Percentiles rank a stretch among this genome's conserved stretches.
These are phyloP conservation scores for Troides helena DNA, from an alignment of 2,888 invertebrate genomes.

Conservation along the genomic window DNA sequence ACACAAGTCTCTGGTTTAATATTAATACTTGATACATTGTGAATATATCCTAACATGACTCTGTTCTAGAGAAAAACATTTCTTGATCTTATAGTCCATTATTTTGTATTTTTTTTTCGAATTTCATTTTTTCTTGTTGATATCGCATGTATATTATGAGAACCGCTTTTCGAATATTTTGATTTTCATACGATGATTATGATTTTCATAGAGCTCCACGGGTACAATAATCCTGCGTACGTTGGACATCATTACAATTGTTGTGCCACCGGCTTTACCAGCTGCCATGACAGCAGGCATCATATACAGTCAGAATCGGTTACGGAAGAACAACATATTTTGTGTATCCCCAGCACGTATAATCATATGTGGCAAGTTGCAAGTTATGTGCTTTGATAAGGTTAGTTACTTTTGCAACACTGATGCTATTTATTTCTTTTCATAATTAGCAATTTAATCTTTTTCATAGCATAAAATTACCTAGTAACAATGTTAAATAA, in stretches of 20 bases:
- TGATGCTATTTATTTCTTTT: too few species aligned
- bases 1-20: too few species aligned
- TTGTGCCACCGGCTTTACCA: conserved; percentile 95
- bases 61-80: too few species aligned
- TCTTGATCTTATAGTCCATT: too few species aligned
- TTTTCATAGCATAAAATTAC: too few species aligned
- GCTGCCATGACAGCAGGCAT: conserved; percentile 93
- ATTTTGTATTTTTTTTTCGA: too few species aligned
- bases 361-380: conserved; percentile 88
- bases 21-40: too few species aligned
- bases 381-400: conserved; percentile 94
- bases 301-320: conserved; percentile 86
- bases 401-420: conserved; percentile 60
- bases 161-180: neutral
- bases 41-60: too few species aligned
- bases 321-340: conserved; percentile 84
- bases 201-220: conserved; percentile 64
- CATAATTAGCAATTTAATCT: too few species aligned
- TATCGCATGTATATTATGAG: neutral
- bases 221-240: conserved; percentile 87
- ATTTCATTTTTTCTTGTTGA: too few species aligned
- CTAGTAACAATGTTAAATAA: too few species aligned
- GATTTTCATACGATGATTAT: conserved; percentile 40
- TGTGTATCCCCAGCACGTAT: conserved; percentile 90
- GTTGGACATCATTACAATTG: conserved; percentile 94